Percentiles rank a stretch among this genome's conserved stretches.
Evolutionary conservation across 2,888 invertebrate species (phyloP).

Genomic region (Morpho achilles): DNA sequence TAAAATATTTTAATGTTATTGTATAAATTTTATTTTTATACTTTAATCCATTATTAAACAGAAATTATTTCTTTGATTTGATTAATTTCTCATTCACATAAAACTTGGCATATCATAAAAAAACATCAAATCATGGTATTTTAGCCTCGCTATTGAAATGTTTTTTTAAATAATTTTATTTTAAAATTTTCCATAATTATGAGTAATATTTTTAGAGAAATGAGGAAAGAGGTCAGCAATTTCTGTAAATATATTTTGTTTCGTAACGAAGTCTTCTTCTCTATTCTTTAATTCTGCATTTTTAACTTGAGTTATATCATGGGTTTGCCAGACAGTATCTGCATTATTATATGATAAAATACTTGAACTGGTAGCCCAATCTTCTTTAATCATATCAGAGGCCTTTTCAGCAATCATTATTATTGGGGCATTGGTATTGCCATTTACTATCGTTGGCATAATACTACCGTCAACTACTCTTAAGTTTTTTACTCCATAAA

Average conservation of each 20-base stretch:
- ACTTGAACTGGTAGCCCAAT: slow-evolving; percentile 67
- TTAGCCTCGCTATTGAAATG: too few species aligned
- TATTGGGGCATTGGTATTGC: slow-evolving; percentile 90
- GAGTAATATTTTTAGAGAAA: slow-evolving; percentile 28
- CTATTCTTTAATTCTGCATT: slow-evolving; percentile 7
- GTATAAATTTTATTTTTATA: too few species aligned
- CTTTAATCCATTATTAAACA: too few species aligned
- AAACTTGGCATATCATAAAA: too few species aligned
- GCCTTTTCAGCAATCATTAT: slow-evolving; percentile 93
- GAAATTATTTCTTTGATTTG: too few species aligned
- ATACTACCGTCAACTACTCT: slow-evolving; percentile 90
- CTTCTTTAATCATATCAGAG: slow-evolving; percentile 89
- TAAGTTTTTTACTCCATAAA: slow-evolving; percentile 83
- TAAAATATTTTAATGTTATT: too few species aligned
- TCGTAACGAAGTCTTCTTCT: slow-evolving; percentile 6
- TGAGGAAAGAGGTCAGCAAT: slow-evolving; percentile 49
- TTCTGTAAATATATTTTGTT: slow-evolving; percentile 54
- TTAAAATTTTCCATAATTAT: slow-evolving; percentile 32
- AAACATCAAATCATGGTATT: too few species aligned
- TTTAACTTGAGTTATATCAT: not conserved
- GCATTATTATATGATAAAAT: slow-evolving; percentile 4
- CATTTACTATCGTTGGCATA: slow-evolving; percentile 88
- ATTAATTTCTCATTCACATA: too few species aligned
- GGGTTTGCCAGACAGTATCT: slow-evolving; percentile 2
- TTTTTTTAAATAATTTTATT: not conserved